These are phyloP conservation scores for Mellilla xanthometata DNA, from an alignment of 2,888 invertebrate genomes.

Conservation along the genomic window DNA sequence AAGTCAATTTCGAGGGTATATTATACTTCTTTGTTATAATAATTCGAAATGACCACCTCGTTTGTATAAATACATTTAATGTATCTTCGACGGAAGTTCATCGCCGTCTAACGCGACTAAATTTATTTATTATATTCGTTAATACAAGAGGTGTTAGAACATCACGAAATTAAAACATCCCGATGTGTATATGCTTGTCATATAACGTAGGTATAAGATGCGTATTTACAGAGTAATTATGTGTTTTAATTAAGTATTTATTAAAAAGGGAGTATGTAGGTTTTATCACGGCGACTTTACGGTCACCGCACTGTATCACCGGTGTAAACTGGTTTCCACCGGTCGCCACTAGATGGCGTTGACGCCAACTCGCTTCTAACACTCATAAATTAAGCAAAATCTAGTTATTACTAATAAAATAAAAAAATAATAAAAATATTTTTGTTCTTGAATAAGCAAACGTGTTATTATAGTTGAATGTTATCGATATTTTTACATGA, in stretches of 20 bases:
- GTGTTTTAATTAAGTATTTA: constrained; percentile 76
- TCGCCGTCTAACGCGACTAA: too few relatives aligned
- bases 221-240: constrained; percentile 71
- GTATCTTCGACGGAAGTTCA: too few relatives aligned
- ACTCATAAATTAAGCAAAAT: constrained; percentile 61
- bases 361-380: constrained; percentile 67
- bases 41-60: too few relatives aligned
- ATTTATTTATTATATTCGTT: too few relatives aligned
- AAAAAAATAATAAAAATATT: constrained; percentile 66
- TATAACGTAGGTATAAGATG: constrained; percentile 74
- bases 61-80: too few relatives aligned
- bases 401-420: constrained; percentile 79
- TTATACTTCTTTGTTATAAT: constrained; percentile 58
- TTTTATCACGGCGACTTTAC: constrained; percentile 45
- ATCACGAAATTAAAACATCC: too few relatives aligned
- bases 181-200: constrained; percentile 64
- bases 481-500: constrained; percentile 74
- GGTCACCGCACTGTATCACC: too few relatives aligned
- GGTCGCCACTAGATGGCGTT: constrained; percentile 40
- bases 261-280: constrained; percentile 65
- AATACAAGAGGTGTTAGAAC: too few relatives aligned
- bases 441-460: constrained; percentile 74
- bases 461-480: constrained; percentile 70
- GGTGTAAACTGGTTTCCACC: constrained; percentile 52
- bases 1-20: constrained; percentile 77